Conservation (phyloP, 1,140 invertebrate genomes). For the Bicyclus anynana region DNA sequence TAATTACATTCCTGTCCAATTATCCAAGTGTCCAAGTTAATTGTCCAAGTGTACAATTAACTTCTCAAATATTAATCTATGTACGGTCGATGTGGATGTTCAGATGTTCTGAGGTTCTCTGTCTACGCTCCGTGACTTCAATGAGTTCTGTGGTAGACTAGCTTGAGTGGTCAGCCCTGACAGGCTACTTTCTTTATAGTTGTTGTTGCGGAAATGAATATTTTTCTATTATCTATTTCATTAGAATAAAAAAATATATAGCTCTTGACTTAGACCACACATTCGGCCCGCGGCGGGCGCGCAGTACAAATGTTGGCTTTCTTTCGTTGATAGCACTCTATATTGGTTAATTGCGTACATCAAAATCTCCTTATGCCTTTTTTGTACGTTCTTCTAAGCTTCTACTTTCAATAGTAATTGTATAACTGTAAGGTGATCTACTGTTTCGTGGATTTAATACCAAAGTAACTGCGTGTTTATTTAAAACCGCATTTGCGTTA, state of each 20-base stretch:
- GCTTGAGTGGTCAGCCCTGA: no score
- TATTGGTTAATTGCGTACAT: constrained; percentile 44
- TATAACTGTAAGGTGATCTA: constrained; percentile 41
- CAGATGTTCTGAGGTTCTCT: no score
- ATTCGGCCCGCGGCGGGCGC: constrained; percentile 29
- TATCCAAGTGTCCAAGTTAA: no score
- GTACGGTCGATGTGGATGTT: no score
- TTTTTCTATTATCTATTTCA: no score
- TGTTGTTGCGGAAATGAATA: no score
- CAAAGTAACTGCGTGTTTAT: constrained; percentile 1
- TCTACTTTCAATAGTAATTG: constrained; percentile 16
- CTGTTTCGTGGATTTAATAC: constrained; percentile 22
- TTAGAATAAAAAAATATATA: not conserved
- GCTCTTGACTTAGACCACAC: constrained; percentile 16
- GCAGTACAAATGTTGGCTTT: constrained; percentile 31
- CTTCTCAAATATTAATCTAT: no score
- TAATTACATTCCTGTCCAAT: no score
- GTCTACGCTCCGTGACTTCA: no score
- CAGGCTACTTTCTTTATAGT: no score
- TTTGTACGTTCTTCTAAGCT: not conserved
- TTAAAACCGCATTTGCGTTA: not conserved
- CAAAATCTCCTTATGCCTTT: constrained; percentile 33
- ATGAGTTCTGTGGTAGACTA: no score
- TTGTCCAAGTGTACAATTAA: no score
- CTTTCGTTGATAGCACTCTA: constrained; percentile 36